phyloP scores from a whole-genome alignment of 2,888 invertebrate genomes.

The Elegia similella region DNA sequence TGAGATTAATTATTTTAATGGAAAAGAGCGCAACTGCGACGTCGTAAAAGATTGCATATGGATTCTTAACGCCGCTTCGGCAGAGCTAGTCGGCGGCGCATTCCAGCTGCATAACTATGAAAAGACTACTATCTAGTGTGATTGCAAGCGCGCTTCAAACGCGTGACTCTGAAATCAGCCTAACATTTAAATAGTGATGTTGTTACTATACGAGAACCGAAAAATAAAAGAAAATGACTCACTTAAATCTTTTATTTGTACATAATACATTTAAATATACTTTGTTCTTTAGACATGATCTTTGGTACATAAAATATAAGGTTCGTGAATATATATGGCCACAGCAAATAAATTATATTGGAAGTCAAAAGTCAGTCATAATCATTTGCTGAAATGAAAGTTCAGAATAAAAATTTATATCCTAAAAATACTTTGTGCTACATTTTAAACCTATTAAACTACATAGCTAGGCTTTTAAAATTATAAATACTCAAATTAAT shows the following conservation, averaged over 20 bases:
- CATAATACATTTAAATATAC: slow-evolving; percentile 57
- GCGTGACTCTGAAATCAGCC: too few species aligned
- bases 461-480: neutral
- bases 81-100: too few species aligned
- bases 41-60: too few species aligned
- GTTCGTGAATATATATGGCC: slow-evolving; percentile 60
- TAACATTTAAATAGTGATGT: slow-evolving; percentile 43
- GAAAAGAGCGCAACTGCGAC: too few species aligned
- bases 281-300: slow-evolving; percentile 70
- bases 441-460: neutral
- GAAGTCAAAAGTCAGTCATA: slow-evolving; percentile 56
- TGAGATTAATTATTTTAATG: too few species aligned
- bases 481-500: too few species aligned
- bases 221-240: neutral
- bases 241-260: slow-evolving; percentile 52
- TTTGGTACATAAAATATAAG: slow-evolving; percentile 74
- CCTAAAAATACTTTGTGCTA: slow-evolving; percentile 28
- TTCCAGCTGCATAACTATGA: too few species aligned
- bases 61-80: too few species aligned
- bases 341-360: slow-evolving; percentile 52
- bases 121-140: too few species aligned
- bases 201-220: slow-evolving; percentile 11
- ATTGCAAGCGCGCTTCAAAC: too few species aligned
- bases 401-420: slow-evolving; percentile 35
- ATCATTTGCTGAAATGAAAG: slow-evolving; percentile 36